phyloP scores from a whole-genome alignment of 2,797 vertebrate species.

The Siniperca undulata region DNA sequence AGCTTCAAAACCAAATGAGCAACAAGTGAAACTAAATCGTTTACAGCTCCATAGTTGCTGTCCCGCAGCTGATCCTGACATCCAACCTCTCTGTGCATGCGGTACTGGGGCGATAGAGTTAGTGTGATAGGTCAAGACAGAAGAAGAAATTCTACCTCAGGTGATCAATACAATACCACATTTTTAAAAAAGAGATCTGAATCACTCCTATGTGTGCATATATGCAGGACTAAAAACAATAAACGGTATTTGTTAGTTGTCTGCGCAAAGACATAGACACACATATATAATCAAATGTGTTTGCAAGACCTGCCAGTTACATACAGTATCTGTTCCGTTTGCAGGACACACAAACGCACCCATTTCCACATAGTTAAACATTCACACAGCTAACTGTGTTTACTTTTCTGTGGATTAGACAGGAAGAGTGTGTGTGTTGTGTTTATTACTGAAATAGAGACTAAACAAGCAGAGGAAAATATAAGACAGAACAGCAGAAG shows the following conservation, averaged over 20 bases:
- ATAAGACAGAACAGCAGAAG: not conserved
- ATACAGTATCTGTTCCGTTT: constrained; percentile 6
- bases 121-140: not conserved
- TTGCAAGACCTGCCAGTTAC: not conserved
- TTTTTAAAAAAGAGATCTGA: not conserved
- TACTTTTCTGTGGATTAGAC: constrained; percentile 45
- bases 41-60: too few relatives aligned
- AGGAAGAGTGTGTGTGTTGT: constrained; percentile 26
- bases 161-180: not conserved
- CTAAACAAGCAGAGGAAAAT: not conserved
- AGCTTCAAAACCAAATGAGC: not conserved
- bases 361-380: constrained; percentile 50
- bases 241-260: not conserved
- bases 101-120: not conserved
- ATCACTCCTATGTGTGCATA: not conserved
- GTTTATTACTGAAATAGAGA: constrained; percentile 11
- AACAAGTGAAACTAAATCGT: not conserved
- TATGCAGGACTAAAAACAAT: not conserved
- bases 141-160: not conserved
- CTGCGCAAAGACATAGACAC: not conserved
- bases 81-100: not conserved
- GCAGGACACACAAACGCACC: constrained; percentile 35
- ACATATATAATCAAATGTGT: not conserved
- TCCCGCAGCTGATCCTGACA: not conserved
- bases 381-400: constrained; percentile 38